Base-by-base conservation (phyloP, 1,140 invertebrate genomes). In the Drosophila eugracilis region DNA sequence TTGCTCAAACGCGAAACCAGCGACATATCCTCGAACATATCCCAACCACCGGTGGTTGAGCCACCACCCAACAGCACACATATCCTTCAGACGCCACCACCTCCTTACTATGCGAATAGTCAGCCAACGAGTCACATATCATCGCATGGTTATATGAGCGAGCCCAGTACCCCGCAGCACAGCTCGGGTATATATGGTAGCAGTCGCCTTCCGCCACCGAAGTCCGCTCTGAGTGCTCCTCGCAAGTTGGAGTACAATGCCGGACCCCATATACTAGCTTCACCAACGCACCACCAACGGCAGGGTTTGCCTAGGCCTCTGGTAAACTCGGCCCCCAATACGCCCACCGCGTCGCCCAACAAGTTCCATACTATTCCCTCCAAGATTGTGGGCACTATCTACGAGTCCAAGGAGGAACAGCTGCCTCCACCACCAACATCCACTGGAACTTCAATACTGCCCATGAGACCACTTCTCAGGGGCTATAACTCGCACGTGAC, bases 391-490 rank as follows among this genome's bases (percentile, higher is more conserved):
- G 83, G 83, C 62, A 90, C 90, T 45, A 92, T 91, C 14, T 92
- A 86, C 32, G 95, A 96, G 45, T 59, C 83, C 21, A 88, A 88
- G 52, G 95, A 96, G 75, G 96, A 96, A 53, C 96, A 96, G 79
- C 93, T 55, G 36, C 24, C 66, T 0, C 32, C 63, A n/a, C 44
- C 72, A 55, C 28, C 66, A 50, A n/a, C 60, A 1, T 53, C 36
- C 9, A 30, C 42, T 7, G 49, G 58, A 1, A 57, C 57, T 0
- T 66, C 95, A 0, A 96, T 96, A 91, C 95, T 97, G 90, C 97
- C 97, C 0, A 98, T 99, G 97, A 94, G 96, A 71, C 97, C 97
- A 0, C 92, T 99, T 36, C 92, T 97, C 12, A 92, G 96, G 54
- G 96, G 95, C 17, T 97, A 97, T 80, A 96, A 95, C 63, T 95